phyloP scores from a whole-genome alignment of 2,797 vertebrate genomes.

The Etheostoma nigrum region DNA sequence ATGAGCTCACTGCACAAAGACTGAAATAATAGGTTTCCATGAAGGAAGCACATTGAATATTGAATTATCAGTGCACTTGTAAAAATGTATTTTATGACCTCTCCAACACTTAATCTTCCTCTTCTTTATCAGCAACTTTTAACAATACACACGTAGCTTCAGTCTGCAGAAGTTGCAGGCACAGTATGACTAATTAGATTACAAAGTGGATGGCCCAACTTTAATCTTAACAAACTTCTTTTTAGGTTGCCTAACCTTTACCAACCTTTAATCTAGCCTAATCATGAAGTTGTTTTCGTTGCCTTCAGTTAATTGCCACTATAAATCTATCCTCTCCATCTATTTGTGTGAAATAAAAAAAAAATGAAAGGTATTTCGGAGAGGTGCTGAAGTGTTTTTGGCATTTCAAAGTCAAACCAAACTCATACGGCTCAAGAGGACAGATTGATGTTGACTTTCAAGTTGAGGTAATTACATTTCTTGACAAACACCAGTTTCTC shows the following conservation, averaged over 20 bases:
- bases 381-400: slow-evolving; percentile 30
- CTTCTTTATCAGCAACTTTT: background rate
- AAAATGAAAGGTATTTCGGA: slow-evolving; percentile 17
- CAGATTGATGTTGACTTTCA: slow-evolving; percentile 69
- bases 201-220: too few species aligned
- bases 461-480: slow-evolving; percentile 65
- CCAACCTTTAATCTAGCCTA: background rate
- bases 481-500: slow-evolving; percentile 41
- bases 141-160: background rate
- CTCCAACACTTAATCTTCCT: background rate
- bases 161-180: background rate
- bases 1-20: slow-evolving; percentile 14
- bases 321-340: background rate
- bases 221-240: background rate
- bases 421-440: slow-evolving; percentile 31
- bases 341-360: slow-evolving; percentile 21
- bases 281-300: slow-evolving; percentile 4
- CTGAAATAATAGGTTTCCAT: background rate
- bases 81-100: background rate
- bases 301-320: background rate
- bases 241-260: background rate
- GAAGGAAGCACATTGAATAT: background rate
- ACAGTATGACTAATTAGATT: too few species aligned
- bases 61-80: background rate
- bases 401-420: slow-evolving; percentile 35